phyloP scores from a whole-genome alignment of 2,888 invertebrate genomes.

The Acutogordius australiensis region DNA sequence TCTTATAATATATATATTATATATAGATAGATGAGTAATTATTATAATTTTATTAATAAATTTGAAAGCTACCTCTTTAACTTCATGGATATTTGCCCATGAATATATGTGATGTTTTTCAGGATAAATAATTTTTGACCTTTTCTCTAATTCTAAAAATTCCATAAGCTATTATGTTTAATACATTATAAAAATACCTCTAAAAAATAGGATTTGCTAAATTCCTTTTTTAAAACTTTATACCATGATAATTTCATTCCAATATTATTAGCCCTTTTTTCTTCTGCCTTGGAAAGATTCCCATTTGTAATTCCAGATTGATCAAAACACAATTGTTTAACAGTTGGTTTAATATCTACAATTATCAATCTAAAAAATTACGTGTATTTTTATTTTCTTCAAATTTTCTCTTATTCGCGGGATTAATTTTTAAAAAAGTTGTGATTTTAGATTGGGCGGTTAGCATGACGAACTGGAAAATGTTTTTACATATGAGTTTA shows the following conservation, averaged over 20 bases:
- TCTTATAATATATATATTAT: conserved; percentile 15
- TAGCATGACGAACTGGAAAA: too few species aligned
- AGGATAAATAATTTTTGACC: background rate
- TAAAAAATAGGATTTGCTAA: background rate
- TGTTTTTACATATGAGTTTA: too few species aligned
- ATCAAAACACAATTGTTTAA: too few species aligned
- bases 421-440: too few species aligned
- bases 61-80: background rate
- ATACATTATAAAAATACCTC: background rate
- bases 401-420: too few species aligned
- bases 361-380: too few species aligned
- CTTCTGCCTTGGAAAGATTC: background rate
- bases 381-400: too few species aligned
- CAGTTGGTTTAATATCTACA: too few species aligned
- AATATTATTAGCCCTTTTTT: background rate
- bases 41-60: too few species aligned
- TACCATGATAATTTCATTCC: background rate
- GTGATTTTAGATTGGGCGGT: too few species aligned
- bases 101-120: background rate
- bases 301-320: background rate
- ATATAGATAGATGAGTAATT: background rate
- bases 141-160: background rate
- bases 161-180: background rate
- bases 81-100: conserved; percentile 6
- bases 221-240: background rate